Percentiles rank a stretch among this genome's conserved stretches.
These are phyloP conservation scores for Bombus sibiricus DNA, from an alignment of 1,140 invertebrate genomes.

Conservation along the genomic window DNA sequence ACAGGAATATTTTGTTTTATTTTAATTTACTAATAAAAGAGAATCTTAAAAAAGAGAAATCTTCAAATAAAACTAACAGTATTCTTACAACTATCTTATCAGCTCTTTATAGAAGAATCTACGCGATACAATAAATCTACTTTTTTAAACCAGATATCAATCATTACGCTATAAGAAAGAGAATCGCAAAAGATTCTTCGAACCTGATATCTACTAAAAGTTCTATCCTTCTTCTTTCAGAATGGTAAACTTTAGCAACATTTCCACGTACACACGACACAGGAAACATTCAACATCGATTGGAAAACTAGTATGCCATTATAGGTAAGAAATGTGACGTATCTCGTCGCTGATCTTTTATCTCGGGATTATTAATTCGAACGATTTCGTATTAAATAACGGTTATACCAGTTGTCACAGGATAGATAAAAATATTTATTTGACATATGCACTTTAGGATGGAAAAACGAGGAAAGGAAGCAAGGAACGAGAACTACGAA, in stretches of 20 bases:
- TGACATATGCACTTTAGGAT: background rate
- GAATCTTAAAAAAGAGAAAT: no score
- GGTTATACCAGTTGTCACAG: background rate
- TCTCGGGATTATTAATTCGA: constrained; percentile 8
- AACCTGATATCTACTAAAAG: background rate
- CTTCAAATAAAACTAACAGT: no score
- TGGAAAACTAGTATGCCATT: background rate
- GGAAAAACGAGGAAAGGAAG: background rate
- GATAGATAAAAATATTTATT: background rate
- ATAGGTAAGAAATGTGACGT: background rate
- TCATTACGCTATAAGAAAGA: no score
- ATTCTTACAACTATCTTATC: no score
- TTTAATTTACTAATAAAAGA: no score
- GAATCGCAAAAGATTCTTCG: no score
- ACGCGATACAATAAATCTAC: no score
- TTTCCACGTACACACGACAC: background rate
- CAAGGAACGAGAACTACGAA: background rate
- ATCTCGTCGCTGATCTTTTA: background rate
- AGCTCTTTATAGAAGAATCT: no score
- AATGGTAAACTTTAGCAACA: background rate
- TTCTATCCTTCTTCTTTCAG: background rate
- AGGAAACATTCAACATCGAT: background rate
- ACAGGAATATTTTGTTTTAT: no score
- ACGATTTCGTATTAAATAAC: background rate
- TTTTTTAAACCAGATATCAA: no score